These are phyloP conservation scores for Onychostruthus taczanowskii DNA, from an alignment of 2,113 vertebrate species.

Conservation along the genomic window DNA sequence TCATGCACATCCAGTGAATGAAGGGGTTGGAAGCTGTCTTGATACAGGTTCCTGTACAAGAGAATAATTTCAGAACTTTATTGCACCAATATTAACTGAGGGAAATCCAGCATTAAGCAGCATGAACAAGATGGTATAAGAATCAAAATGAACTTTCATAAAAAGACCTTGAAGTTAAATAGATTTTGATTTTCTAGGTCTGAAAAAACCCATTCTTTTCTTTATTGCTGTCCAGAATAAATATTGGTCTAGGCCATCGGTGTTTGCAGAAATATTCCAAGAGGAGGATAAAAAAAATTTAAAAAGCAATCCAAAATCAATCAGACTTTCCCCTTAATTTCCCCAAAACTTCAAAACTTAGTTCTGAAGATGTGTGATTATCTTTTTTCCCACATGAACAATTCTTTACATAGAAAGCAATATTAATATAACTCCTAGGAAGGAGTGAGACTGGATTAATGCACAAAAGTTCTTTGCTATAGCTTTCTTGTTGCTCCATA, in stretches of 20 bases:
- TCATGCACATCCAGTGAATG: neutral
- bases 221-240: neutral
- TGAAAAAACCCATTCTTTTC: neutral
- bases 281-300: accelerated
- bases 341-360: neutral
- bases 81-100: neutral
- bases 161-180: neutral
- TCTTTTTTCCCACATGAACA: neutral
- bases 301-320: neutral
- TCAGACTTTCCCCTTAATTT: neutral
- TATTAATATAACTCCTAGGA: neutral
- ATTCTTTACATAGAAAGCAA: neutral
- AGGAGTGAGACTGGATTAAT: neutral
- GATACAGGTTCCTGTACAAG: neutral
- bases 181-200: neutral
- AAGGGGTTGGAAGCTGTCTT: neutral
- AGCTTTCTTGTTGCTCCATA: neutral
- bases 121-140: neutral
- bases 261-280: neutral
- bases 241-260: neutral
- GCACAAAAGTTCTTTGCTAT: neutral
- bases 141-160: neutral
- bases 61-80: neutral
- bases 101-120: neutral
- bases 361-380: neutral